Conservation (phyloP, 2,888 invertebrate species). For the Acleris laterana region DNA sequence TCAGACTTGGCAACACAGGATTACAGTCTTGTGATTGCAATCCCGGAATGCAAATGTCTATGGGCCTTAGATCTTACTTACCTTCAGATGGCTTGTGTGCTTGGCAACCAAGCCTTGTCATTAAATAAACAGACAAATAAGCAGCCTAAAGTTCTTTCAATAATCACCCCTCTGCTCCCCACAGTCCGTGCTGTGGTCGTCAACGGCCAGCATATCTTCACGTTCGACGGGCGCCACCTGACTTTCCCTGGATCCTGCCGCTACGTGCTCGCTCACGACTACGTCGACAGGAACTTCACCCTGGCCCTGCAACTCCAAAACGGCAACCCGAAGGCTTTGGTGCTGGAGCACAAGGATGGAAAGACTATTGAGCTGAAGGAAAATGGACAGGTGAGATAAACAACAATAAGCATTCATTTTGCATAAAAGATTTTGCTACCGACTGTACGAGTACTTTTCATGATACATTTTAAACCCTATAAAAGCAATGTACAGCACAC, state of each 20-base stretch:
- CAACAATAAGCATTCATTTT: too few species aligned
- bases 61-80: too few species aligned
- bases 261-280: constrained; percentile 93
- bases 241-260: constrained; percentile 93
- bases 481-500: too few species aligned
- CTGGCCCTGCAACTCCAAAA: constrained; percentile 88
- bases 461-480: too few species aligned
- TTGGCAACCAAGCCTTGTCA: too few species aligned
- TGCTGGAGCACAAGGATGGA: constrained; percentile 88
- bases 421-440: too few species aligned
- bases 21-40: too few species aligned
- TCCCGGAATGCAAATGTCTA: too few species aligned
- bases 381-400: constrained; percentile 82
- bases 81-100: too few species aligned
- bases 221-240: constrained; percentile 93
- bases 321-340: constrained; percentile 87
- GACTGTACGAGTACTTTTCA: too few species aligned
- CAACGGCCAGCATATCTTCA: constrained; percentile 93
- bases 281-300: constrained; percentile 93
- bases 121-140: too few species aligned
- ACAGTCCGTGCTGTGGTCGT: constrained; percentile 88
- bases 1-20: too few species aligned
- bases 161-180: constrained; percentile 39
- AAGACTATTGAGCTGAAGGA: constrained; percentile 86
- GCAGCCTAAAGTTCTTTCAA: background rate